Conservation (phyloP, 1,140 invertebrate species). For the Goniozus legneri region DNA sequence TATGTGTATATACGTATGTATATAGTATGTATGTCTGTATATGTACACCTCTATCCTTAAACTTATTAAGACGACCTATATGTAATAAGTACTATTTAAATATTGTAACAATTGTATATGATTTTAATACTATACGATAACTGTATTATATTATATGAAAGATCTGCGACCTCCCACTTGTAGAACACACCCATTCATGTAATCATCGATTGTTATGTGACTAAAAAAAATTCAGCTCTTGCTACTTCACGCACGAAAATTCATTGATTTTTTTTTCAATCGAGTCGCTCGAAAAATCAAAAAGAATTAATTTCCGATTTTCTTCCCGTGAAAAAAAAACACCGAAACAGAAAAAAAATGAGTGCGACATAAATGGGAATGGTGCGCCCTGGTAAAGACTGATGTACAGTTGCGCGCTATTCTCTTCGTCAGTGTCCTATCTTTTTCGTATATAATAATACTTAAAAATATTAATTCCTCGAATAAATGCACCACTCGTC, state of each 20-base stretch:
- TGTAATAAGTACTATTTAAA: constrained; percentile 57
- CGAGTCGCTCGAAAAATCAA: not conserved
- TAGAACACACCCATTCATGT: constrained; percentile 45
- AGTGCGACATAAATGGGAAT: constrained; percentile 45
- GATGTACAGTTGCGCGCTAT: constrained; percentile 57
- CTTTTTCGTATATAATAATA: too few relatives aligned
- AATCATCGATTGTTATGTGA: too few relatives aligned
- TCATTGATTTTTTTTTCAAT: not conserved
- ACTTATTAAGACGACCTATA: constrained; percentile 48
- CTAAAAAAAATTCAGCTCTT: not conserved
- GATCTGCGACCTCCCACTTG: constrained; percentile 55
- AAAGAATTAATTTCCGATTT: not conserved
- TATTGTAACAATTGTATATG: constrained; percentile 58
- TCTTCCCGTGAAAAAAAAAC: constrained; percentile 18
- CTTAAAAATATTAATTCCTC: too few relatives aligned
- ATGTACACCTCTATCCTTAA: constrained; percentile 46
- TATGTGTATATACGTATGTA: constrained; percentile 39
- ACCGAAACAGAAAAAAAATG: constrained; percentile 1
- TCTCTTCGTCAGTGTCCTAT: constrained; percentile 35
- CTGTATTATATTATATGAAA: constrained; percentile 56
- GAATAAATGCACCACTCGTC: too few relatives aligned
- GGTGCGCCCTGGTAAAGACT: constrained; percentile 57
- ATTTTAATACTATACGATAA: constrained; percentile 56
- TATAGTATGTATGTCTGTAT: constrained; percentile 45
- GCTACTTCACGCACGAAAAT: not conserved